Conservation (phyloP, 1,140 invertebrate genomes). For the Linepithema humile region DNA sequence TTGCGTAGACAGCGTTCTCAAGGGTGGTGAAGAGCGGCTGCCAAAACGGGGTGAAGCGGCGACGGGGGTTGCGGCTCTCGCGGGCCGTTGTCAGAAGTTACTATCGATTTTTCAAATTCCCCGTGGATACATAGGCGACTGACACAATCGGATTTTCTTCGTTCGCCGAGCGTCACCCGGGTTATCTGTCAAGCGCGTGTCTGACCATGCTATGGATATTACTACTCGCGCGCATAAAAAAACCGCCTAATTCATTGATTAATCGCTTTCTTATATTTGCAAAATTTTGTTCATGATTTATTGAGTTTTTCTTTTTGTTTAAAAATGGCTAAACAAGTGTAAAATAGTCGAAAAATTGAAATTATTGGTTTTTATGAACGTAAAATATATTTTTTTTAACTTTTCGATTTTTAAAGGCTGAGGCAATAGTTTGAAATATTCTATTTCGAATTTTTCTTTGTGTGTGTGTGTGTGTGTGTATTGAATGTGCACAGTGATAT, state of each 20-base stretch:
- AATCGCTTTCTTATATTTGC: neutral
- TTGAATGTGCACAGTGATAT: neutral
- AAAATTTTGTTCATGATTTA: neutral
- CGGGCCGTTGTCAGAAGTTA: conserved; percentile 49
- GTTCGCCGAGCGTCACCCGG: conserved; percentile 52
- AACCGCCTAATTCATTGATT: neutral
- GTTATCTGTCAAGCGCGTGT: conserved; percentile 43
- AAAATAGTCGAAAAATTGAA: neutral
- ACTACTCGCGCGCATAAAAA: conserved; percentile 17
- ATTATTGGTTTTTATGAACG: too few species aligned
- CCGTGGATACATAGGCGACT: conserved; percentile 46
- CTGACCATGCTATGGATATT: conserved; percentile 24
- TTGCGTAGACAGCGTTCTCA: conserved; percentile 51
- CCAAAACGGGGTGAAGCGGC: conserved; percentile 36
- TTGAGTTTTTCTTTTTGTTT: neutral
- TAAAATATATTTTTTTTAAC: too few species aligned
- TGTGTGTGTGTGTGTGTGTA: too few species aligned
- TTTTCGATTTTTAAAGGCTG: too few species aligned
- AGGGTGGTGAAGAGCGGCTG: conserved; percentile 38
- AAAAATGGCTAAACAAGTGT: neutral
- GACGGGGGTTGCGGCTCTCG: neutral
- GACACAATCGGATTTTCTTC: conserved; percentile 55
- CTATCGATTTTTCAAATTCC: conserved; percentile 56
- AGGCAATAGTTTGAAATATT: neutral
- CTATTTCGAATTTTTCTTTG: neutral